phyloP scores from a whole-genome alignment of 2,888 invertebrate species.

The Eupelmus urozonus region DNA sequence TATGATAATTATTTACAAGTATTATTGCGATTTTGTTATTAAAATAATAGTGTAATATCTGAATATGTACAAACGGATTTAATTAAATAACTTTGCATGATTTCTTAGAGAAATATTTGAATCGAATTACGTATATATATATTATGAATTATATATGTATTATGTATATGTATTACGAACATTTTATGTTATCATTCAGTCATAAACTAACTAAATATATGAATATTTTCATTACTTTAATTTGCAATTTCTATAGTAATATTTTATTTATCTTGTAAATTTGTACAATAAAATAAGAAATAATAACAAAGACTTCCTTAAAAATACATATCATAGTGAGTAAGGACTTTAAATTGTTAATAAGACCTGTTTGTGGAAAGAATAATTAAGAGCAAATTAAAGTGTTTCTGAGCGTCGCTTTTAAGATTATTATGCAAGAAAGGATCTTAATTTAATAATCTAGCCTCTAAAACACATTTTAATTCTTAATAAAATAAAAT shows the following conservation, averaged over 20 bases:
- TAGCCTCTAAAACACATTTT: no score
- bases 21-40: no score
- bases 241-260: not conserved
- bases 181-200: no score
- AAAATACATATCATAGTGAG: constrained; percentile 65
- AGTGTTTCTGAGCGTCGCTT: constrained; percentile 11
- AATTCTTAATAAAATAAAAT: no score
- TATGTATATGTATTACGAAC: no score
- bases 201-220: not conserved
- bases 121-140: no score
- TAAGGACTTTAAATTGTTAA: constrained; percentile 59
- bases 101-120: no score
- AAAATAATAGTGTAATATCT: no score
- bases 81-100: not conserved
- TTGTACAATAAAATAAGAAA: constrained; percentile 54
- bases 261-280: constrained; percentile 16
- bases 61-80: no score
- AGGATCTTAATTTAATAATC: not conserved
- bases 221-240: not conserved
- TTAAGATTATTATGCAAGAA: not conserved
- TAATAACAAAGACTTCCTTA: constrained; percentile 27
- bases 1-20: no score
- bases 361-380: constrained; percentile 33
- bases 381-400: not conserved
- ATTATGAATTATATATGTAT: no score